These are phyloP conservation scores for Bothrops alternatus DNA, from an alignment of 2,797 vertebrate genomes.

Conservation along the genomic window DNA sequence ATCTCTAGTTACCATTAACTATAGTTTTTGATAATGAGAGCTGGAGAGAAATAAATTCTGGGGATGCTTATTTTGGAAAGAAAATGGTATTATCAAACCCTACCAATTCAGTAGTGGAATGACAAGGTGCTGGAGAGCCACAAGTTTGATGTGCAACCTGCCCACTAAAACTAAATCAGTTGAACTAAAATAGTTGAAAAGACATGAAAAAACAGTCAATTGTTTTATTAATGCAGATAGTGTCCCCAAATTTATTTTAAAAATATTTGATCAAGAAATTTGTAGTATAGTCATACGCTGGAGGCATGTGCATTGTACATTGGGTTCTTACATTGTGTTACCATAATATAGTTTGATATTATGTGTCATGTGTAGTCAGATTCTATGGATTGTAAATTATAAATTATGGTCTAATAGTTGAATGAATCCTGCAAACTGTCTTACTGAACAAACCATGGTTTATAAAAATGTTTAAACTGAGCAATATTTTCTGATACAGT, in stretches of 20 bases:
- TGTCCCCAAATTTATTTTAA: not conserved
- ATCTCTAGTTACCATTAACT: not conserved
- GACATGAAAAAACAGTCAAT: not conserved
- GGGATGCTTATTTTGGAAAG: not conserved
- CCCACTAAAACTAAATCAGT: not conserved
- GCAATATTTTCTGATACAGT: not conserved
- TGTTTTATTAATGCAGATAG: not conserved
- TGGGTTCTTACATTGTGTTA: not conserved
- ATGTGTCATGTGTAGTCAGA: not conserved
- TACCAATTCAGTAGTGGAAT: not conserved
- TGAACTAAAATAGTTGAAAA: not conserved
- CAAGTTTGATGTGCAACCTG: not conserved
- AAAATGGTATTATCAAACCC: not conserved
- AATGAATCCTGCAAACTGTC: not conserved
- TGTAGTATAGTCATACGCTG: not conserved
- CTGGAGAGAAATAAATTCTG: not conserved
- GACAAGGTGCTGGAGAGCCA: not conserved
- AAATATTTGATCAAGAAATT: not conserved
- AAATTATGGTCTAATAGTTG: not conserved
- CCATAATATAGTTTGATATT: not conserved
- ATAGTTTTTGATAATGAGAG: not conserved
- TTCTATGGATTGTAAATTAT: not conserved
- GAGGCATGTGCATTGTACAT: not conserved
- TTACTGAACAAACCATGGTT: not conserved
- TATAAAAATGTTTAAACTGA: not conserved